Evolutionary conservation across 2,797 vertebrate genomes (phyloP).

Genomic region (Fringilla coelebs): DNA sequence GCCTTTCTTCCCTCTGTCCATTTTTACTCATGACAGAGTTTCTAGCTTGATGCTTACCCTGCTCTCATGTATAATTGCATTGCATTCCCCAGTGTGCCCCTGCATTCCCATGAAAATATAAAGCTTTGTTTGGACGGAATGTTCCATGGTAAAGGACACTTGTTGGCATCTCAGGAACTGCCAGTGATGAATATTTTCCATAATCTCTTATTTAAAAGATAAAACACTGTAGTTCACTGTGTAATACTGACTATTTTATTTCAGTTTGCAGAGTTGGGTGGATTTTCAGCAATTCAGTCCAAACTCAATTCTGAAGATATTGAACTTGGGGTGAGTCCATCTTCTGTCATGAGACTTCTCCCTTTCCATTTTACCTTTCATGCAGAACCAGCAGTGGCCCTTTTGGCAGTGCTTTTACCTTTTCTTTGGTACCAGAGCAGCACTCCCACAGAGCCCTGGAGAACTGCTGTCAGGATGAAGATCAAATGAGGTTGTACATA

Average conservation of each 20-base stretch:
- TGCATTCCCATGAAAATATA: background rate
- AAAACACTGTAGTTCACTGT: background rate
- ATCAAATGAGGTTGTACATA: background rate
- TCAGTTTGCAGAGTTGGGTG: slow-evolving; percentile 97
- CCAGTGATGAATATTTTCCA: background rate
- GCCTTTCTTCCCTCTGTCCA: background rate
- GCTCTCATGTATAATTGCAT: background rate
- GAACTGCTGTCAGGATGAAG: background rate
- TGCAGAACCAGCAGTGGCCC: background rate
- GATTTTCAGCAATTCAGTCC: slow-evolving; percentile 93
- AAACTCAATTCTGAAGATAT: slow-evolving; percentile 94
- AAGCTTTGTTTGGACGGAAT: background rate
- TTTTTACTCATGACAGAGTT: background rate
- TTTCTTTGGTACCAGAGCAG: background rate
- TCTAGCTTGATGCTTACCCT: background rate
- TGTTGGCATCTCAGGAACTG: background rate
- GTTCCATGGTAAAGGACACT: background rate
- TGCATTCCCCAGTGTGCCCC: background rate
- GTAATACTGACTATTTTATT: background rate
- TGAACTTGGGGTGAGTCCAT: slow-evolving; percentile 91
- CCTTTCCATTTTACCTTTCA: background rate
- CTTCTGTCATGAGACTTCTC: background rate
- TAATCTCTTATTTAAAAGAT: background rate
- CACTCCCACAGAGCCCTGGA: background rate
- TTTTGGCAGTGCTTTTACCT: slow-evolving; percentile 7